Evolutionary conservation across 2,113 vertebrate species (phyloP).

Genomic region (Cephalopterus ornatus): DNA sequence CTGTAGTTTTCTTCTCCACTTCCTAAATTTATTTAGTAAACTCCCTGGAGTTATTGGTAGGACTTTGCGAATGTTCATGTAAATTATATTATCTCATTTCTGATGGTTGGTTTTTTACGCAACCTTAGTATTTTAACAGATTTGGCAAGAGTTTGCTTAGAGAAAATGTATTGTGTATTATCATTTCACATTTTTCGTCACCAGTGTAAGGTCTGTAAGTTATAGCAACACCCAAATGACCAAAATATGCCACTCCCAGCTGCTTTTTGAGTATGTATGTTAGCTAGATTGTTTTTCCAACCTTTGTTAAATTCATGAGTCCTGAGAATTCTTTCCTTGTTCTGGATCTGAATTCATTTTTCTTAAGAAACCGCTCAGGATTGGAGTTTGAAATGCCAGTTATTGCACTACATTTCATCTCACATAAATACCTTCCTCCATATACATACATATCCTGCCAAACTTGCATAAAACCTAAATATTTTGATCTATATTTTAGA

Average conservation of each 20-base stretch:
- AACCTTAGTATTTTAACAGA: not conserved
- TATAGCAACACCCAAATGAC: not conserved
- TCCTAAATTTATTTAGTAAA: not conserved
- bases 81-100: not conserved
- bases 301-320: not conserved
- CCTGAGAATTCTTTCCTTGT: not conserved
- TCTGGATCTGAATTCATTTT: not conserved
- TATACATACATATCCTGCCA: not conserved
- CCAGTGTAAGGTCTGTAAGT: not conserved
- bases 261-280: not conserved
- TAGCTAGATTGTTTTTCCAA: not conserved
- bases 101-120: not conserved
- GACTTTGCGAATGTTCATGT: not conserved
- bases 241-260: not conserved
- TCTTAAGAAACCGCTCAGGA: not conserved
- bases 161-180: not conserved
- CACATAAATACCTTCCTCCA: not conserved
- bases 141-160: not conserved
- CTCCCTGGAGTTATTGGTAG: not conserved
- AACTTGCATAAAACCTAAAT: not conserved
- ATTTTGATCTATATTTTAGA: not conserved
- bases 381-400: not conserved
- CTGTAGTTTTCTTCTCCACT: not conserved
- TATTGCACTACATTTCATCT: not conserved
- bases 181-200: not conserved